A percentile compares a stretch with the other conserved stretches of the same genome.
phyloP scores from a whole-genome alignment of 92 coral and sea anemone genomes.

The Scolanthus callimorphus region DNA sequence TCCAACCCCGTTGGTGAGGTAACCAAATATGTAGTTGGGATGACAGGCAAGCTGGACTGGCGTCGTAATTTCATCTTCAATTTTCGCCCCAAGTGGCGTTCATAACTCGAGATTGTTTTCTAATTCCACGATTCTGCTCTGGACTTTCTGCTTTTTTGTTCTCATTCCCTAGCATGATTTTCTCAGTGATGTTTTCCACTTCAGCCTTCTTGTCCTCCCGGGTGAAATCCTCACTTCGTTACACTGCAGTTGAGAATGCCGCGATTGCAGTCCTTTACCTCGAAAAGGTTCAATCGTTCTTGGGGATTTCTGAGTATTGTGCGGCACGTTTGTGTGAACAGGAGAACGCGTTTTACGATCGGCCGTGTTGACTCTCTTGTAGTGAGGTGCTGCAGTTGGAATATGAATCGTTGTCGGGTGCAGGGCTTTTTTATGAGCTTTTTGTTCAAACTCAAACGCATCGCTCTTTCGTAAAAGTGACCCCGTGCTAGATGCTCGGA shows the following conservation, averaged over 20 bases:
- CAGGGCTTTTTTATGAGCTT: slow-evolving; percentile 53
- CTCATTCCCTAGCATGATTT: neutral
- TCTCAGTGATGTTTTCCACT: slow-evolving; percentile 3
- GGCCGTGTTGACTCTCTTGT: slow-evolving; percentile 8
- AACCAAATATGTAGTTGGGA: slow-evolving; percentile 95
- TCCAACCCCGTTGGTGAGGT: slow-evolving; percentile 88
- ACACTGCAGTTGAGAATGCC: slow-evolving; percentile 1
- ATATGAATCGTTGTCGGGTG: slow-evolving; percentile 75
- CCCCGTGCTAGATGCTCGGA: slow-evolving; percentile 86
- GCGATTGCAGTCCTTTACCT: slow-evolving; percentile 41
- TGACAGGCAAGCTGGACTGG: slow-evolving; percentile 91
- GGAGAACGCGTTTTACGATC: slow-evolving; percentile 24
- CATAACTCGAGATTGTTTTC: slow-evolving; percentile 59
- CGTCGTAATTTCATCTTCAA: slow-evolving; percentile 74
- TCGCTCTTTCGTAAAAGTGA: slow-evolving; percentile 69
- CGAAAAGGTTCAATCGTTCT: slow-evolving; percentile 49
- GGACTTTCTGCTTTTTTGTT: slow-evolving; percentile 1
- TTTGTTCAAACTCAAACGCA: slow-evolving; percentile 39
- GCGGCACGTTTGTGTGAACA: neutral
- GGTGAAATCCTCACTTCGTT: neutral
- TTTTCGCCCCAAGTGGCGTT: slow-evolving; percentile 81
- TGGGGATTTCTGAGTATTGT: slow-evolving; percentile 26
- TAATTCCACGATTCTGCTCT: neutral
- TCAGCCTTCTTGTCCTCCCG: neutral
- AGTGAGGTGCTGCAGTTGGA: slow-evolving; percentile 59